A percentile compares a stretch with the other conserved stretches of the same genome.
Evolutionary conservation across 2,888 invertebrate species (phyloP).

Genomic region (Chorisops tibialis): DNA sequence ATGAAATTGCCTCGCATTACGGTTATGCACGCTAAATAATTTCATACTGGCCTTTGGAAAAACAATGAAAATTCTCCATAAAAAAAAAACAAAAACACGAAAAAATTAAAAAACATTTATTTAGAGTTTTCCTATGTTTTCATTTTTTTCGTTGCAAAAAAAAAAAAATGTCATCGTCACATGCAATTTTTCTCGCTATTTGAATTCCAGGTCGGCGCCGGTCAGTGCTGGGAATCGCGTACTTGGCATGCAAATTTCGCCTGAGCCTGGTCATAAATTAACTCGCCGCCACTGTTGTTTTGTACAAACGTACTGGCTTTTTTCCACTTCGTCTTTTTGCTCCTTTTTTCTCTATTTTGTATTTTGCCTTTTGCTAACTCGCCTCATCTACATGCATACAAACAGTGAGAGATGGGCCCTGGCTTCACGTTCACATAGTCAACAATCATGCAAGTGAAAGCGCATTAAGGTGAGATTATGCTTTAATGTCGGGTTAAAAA

Average conservation of each 20-base stretch:
- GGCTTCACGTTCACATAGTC: constrained; percentile 20
- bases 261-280: constrained; percentile 22
- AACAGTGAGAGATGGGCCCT: not conserved
- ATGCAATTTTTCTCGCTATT: constrained; percentile 23
- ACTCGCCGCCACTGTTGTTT: constrained; percentile 21
- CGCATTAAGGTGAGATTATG: constrained; percentile 26
- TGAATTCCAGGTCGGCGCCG: constrained; percentile 25
- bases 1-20: constrained; percentile 21
- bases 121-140: constrained; percentile 5
- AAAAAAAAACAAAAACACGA: not conserved
- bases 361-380: constrained; percentile 13
- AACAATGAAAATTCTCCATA: not conserved
- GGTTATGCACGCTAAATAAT: constrained; percentile 14
- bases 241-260: constrained; percentile 16
- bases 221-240: constrained; percentile 9
- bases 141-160: not conserved
- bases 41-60: not conserved
- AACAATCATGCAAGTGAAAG: constrained; percentile 24
- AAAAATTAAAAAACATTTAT: constrained; percentile 1
- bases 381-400: constrained; percentile 19
- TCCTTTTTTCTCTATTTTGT: too few species aligned
- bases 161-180: constrained; percentile 23
- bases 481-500: constrained; percentile 8
- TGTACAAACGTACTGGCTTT: constrained; percentile 5
- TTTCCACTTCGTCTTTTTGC: too few species aligned